These are phyloP conservation scores for Crypturellus tataupa DNA, from an alignment of 2,797 vertebrate species.

Conservation along the genomic window DNA sequence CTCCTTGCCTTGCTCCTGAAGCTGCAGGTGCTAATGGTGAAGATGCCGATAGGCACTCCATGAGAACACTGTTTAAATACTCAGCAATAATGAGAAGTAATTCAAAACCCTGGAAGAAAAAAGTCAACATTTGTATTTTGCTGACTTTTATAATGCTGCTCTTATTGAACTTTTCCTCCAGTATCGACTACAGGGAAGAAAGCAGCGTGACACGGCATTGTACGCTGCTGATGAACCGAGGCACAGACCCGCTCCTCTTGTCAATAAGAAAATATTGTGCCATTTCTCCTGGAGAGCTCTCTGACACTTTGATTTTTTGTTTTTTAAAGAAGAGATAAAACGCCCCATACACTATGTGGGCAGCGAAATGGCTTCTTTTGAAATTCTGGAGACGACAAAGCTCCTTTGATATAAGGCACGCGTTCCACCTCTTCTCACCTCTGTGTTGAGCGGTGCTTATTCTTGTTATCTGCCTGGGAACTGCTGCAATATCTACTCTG, in stretches of 20 bases:
- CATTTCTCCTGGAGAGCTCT: slow-evolving; percentile 21
- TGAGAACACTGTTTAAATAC: not conserved
- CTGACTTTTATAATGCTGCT: not conserved
- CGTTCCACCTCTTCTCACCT: slow-evolving; percentile 31
- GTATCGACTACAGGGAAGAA: not conserved
- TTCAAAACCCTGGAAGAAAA: not conserved
- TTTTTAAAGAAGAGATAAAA: slow-evolving; percentile 8
- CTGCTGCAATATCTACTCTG: slow-evolving; percentile 24
- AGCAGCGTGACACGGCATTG: not conserved
- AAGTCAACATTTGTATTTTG: slow-evolving; percentile 4
- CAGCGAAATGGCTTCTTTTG: slow-evolving; percentile 59
- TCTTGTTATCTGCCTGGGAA: slow-evolving; percentile 37
- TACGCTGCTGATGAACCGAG: not conserved
- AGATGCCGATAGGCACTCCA: not conserved
- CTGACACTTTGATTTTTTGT: slow-evolving; percentile 6
- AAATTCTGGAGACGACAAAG: slow-evolving; percentile 46
- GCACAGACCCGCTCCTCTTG: not conserved
- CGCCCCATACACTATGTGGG: not conserved
- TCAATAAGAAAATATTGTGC: slow-evolving; percentile 2
- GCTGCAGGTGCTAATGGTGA: not conserved
- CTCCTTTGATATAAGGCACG: slow-evolving; percentile 24
- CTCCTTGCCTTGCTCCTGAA: not conserved
- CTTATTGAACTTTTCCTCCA: not conserved
- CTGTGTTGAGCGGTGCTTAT: slow-evolving; percentile 12
- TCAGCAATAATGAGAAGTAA: not conserved